Evolutionary conservation across 1,140 invertebrate species (phyloP).

Genomic region (Rhynchophorus ferrugineus): DNA sequence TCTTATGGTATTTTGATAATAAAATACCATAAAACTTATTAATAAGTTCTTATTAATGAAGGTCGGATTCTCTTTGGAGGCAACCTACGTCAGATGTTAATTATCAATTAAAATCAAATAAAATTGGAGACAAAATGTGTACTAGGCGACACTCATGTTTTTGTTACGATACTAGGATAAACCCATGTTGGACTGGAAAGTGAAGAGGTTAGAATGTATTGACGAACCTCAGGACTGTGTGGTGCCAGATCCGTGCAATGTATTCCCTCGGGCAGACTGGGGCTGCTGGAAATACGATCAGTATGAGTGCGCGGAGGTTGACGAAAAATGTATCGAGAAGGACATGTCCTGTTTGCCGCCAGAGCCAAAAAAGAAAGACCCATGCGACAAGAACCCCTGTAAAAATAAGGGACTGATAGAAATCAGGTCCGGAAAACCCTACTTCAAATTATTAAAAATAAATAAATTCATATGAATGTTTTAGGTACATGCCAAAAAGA

Average conservation of each 20-base stretch:
- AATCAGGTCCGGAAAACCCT: neutral
- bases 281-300: constrained; percentile 22
- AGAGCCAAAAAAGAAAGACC: neutral
- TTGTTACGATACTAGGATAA: too few relatives aligned
- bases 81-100: too few relatives aligned
- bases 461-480: constrained; percentile 2
- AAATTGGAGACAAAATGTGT: too few relatives aligned
- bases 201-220: constrained; percentile 15
- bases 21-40: too few relatives aligned
- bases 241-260: constrained; percentile 14
- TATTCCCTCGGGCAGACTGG: constrained; percentile 22
- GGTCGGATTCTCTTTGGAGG: too few relatives aligned
- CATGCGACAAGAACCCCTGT: constrained; percentile 3
- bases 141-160: too few relatives aligned
- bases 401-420: neutral
- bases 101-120: too few relatives aligned
- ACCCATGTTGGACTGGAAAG: constrained; percentile 18
- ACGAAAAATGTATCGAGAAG: constrained; percentile 7
- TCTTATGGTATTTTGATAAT: too few relatives aligned
- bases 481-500: neutral
- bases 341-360: neutral
- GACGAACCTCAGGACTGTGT: constrained; percentile 19
- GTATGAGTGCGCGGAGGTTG: constrained; percentile 8
- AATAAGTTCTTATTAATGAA: too few relatives aligned
- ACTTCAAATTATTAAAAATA: neutral